Conservation (phyloP, 1,140 invertebrate species). For the Augochlora pura region DNA sequence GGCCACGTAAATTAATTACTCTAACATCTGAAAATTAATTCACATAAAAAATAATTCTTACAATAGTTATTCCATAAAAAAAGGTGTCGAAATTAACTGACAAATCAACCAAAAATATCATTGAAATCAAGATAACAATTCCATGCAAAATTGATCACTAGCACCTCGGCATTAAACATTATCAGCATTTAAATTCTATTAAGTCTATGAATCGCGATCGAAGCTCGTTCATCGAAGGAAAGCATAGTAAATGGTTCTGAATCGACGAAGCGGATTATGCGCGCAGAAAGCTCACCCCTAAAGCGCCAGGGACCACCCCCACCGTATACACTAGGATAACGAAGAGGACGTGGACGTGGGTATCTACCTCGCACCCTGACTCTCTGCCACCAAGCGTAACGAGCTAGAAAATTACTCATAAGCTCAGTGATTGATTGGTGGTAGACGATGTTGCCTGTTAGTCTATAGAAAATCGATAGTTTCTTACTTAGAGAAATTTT, state of each 20-base stretch:
- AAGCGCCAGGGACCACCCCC: slow-evolving; percentile 69
- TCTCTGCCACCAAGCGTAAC: slow-evolving; percentile 74
- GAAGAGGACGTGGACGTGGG: slow-evolving; percentile 58
- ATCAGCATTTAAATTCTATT: too few species aligned
- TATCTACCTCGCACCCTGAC: slow-evolving; percentile 63
- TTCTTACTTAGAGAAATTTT: not conserved
- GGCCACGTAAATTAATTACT: too few species aligned
- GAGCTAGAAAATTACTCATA: slow-evolving; percentile 73
- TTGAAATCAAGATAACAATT: too few species aligned
- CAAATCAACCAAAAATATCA: too few species aligned
- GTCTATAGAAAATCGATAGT: not conserved
- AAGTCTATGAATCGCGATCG: too few species aligned
- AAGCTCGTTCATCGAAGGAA: too few species aligned
- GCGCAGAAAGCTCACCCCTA: slow-evolving; percentile 73
- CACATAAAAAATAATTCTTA: too few species aligned
- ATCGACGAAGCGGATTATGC: slow-evolving; percentile 62
- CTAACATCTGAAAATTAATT: too few species aligned
- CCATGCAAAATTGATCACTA: too few species aligned
- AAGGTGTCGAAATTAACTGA: too few species aligned
- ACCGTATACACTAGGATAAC: slow-evolving; percentile 70
- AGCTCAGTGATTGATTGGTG: slow-evolving; percentile 40
- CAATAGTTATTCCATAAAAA: too few species aligned
- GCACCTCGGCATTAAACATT: too few species aligned
- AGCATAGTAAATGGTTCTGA: slow-evolving; percentile 25
- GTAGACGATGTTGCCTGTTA: not conserved